These are phyloP conservation scores for Brachypalpus laphriformis DNA, from an alignment of 2,888 invertebrate species.

Conservation along the genomic window DNA sequence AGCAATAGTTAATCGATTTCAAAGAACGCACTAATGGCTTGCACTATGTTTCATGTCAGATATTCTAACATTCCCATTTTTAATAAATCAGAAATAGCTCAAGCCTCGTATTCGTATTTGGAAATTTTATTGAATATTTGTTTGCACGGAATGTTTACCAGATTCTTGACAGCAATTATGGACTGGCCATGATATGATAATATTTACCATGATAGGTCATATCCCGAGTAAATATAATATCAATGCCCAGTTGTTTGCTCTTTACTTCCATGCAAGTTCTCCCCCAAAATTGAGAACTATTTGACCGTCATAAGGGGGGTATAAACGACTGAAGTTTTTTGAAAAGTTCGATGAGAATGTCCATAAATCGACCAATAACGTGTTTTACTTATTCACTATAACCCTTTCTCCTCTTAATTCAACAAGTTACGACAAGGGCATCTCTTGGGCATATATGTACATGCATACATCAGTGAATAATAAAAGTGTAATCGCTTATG, in stretches of 20 bases:
- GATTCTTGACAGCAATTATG: constrained; percentile 12
- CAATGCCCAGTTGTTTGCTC: background rate
- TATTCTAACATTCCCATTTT: background rate
- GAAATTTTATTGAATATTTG: background rate
- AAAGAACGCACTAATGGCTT: background rate
- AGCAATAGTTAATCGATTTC: background rate
- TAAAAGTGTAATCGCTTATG: background rate
- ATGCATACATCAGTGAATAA: background rate
- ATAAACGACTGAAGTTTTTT: no score
- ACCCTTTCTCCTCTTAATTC: background rate
- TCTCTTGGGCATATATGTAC: background rate
- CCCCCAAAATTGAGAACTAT: background rate
- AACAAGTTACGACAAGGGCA: background rate
- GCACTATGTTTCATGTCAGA: background rate
- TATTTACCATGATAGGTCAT: background rate
- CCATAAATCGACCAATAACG: background rate
- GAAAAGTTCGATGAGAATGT: background rate
- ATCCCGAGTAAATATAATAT: constrained; percentile 17
- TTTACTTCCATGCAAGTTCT: background rate
- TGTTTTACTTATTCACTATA: background rate
- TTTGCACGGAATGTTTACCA: background rate
- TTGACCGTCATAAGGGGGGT: background rate
- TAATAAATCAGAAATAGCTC: background rate
- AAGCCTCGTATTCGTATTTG: background rate
- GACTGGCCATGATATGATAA: background rate